Conservation (phyloP, 2,113 vertebrate genomes). For the Hassar affinis region DNA sequence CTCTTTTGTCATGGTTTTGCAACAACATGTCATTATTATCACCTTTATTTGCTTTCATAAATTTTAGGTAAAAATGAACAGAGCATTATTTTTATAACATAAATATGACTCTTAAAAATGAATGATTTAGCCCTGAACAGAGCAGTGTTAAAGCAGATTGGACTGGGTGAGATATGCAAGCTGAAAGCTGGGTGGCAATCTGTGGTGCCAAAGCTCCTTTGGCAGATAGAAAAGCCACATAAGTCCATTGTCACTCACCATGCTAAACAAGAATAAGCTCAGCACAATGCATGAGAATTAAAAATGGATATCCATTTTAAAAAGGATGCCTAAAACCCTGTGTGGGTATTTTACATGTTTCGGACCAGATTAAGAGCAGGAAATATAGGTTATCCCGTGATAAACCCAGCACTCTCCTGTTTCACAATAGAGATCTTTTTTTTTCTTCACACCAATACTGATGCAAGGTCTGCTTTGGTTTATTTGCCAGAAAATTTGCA, state of each 20-base stretch:
- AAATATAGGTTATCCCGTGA: constrained; percentile 71
- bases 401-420: constrained; percentile 46
- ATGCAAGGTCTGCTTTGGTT: constrained; percentile 24
- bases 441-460: constrained; percentile 18
- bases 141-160: constrained; percentile 43
- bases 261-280: constrained; percentile 65
- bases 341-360: constrained; percentile 60
- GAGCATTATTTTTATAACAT: neutral
- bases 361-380: constrained; percentile 62
- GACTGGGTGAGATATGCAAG: constrained; percentile 45
- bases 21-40: neutral
- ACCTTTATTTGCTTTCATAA: neutral
- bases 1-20: neutral
- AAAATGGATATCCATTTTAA: constrained; percentile 31
- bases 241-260: constrained; percentile 65
- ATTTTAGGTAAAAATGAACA: neutral
- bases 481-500: constrained; percentile 37
- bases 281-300: constrained; percentile 56
- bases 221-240: constrained; percentile 51
- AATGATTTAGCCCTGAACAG: constrained; percentile 32
- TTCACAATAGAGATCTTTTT: constrained; percentile 17
- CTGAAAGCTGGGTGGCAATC: constrained; percentile 45
- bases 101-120: constrained; percentile 23
- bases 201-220: constrained; percentile 50
- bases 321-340: constrained; percentile 42